Percentiles rank a stretch among this genome's conserved stretches.
These are phyloP conservation scores for Macaca mulatta DNA, from an alignment of 2,113 vertebrate species.

Conservation along the genomic window DNA sequence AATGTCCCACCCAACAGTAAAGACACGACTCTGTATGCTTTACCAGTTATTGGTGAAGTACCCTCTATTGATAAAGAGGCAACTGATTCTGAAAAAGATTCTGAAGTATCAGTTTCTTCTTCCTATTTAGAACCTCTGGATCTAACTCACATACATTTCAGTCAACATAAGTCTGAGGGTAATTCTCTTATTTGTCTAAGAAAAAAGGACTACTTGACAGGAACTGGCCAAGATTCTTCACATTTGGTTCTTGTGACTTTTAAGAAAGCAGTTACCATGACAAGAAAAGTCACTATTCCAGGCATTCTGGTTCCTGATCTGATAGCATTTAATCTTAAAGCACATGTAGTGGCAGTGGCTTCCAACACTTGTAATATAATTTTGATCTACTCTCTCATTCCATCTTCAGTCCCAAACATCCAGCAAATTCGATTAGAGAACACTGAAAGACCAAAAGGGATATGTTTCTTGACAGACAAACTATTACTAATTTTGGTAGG, in stretches of 20 bases:
- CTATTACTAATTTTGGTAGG: conserved; percentile 93
- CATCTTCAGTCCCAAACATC: conserved; percentile 89
- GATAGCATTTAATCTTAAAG: conserved; percentile 89
- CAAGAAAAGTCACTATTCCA: conserved; percentile 92
- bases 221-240: conserved; percentile 93
- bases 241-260: conserved; percentile 94
- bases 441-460: conserved; percentile 93
- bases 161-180: conserved; percentile 85
- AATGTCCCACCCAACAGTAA: conserved; percentile 79
- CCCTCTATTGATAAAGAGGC: conserved; percentile 79
- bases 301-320: conserved; percentile 97
- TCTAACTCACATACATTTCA: conserved; percentile 90
- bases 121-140: conserved; percentile 85
- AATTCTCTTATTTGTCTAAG: conserved; percentile 90
- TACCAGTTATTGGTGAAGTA: conserved; percentile 80
- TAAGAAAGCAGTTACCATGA: conserved; percentile 90
- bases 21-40: not conserved
- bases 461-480: conserved; percentile 93
- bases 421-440: conserved; percentile 93
- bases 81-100: conserved; percentile 80
- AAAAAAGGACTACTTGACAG: conserved; percentile 89
- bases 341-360: conserved; percentile 90
- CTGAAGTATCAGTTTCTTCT: conserved; percentile 78
- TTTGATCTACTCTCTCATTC: conserved; percentile 91
- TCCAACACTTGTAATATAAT: conserved; percentile 93